phyloP scores from a whole-genome alignment of 2,113 vertebrate species.

The Merops nubicus region DNA sequence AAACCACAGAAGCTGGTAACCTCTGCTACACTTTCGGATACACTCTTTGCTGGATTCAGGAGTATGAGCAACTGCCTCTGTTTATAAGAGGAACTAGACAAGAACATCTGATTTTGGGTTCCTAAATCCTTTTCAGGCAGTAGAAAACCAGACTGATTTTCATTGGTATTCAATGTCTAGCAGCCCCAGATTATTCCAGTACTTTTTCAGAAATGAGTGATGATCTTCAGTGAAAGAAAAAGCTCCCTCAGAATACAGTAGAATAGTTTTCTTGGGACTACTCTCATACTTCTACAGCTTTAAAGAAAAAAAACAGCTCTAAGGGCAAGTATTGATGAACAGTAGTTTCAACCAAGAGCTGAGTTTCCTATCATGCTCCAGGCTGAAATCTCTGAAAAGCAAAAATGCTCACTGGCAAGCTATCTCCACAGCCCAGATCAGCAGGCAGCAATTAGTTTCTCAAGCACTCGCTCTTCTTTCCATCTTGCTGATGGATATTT shows the following conservation, averaged over 20 bases:
- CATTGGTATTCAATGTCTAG: neutral
- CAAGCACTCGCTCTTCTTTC: conserved; percentile 33
- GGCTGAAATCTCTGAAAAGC: conserved; percentile 41
- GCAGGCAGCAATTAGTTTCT: conserved; percentile 53
- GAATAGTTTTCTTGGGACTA: neutral
- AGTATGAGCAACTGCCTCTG: neutral
- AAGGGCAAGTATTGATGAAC: conserved; percentile 6
- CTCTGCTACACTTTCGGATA: fast-evolving
- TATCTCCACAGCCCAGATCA: conserved; percentile 33
- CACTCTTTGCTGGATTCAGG: fast-evolving
- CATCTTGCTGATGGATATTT: conserved; percentile 60
- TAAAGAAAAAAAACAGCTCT: neutral
- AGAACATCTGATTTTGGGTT: neutral
- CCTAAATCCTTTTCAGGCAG: neutral
- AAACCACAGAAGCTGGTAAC: neutral
- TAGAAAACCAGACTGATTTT: neutral
- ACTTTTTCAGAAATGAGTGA: neutral
- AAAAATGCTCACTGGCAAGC: conserved; percentile 33
- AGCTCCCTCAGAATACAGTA: neutral
- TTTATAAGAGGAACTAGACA: neutral
- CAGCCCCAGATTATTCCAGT: neutral
- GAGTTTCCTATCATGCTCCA: neutral
- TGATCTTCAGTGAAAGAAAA: neutral
- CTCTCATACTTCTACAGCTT: neutral
- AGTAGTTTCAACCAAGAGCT: conserved; percentile 7